Conservation (phyloP, 2,888 invertebrate species). For the Aquatica leii region DNA sequence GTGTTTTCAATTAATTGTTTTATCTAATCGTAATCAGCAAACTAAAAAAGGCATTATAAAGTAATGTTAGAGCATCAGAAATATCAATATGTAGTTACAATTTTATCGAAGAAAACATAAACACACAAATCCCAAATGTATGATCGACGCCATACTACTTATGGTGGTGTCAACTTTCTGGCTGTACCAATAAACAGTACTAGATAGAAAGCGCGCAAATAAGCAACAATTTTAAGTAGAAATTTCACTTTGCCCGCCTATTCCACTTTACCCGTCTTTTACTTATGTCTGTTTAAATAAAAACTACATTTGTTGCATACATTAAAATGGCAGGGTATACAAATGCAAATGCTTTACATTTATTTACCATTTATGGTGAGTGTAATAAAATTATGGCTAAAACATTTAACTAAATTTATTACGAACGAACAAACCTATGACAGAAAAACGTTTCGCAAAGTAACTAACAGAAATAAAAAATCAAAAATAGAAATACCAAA, state of each 20-base stretch:
- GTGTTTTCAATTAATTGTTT: background rate
- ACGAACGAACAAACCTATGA: too few species aligned
- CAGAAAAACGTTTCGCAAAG: too few species aligned
- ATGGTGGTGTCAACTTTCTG: background rate
- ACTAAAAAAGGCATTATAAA: background rate
- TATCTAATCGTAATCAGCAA: background rate
- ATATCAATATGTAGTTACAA: background rate
- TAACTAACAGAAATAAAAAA: too few species aligned
- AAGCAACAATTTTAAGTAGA: background rate
- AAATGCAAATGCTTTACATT: too few species aligned
- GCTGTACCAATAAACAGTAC: background rate
- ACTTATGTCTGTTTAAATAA: too few species aligned
- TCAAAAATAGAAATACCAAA: too few species aligned
- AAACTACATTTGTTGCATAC: too few species aligned
- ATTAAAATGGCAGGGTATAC: too few species aligned
- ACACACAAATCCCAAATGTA: background rate
- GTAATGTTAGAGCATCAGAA: background rate
- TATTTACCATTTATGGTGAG: too few species aligned
- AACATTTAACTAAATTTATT: too few species aligned
- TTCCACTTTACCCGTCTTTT: background rate
- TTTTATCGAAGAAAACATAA: background rate
- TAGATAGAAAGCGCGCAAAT: background rate
- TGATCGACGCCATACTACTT: background rate
- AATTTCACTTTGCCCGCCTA: too few species aligned
- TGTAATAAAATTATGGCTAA: too few species aligned